Evolutionary conservation across 2,797 vertebrate species (phyloP).

Genomic region (Pangasius djambal): DNA sequence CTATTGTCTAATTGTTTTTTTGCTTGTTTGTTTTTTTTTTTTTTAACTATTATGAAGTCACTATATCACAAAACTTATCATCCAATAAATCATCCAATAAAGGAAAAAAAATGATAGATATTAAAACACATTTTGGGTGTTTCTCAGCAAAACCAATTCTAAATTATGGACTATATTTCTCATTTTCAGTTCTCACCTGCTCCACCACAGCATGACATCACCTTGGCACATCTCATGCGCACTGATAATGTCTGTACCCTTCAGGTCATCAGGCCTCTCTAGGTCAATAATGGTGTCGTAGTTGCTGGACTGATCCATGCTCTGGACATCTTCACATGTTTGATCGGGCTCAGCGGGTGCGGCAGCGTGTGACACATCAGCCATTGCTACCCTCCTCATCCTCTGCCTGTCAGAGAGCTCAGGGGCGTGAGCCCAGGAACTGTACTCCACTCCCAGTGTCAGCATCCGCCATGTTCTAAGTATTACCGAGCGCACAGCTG

Average conservation of each 20-base stretch:
- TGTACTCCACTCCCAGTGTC: conserved; percentile 71
- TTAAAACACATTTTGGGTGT: background rate
- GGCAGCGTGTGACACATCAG: background rate
- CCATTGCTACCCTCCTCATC: background rate
- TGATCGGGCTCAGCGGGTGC: background rate
- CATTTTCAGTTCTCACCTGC: conserved; percentile 63
- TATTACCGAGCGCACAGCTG: conserved; percentile 71
- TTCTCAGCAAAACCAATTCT: background rate
- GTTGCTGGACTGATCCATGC: background rate
- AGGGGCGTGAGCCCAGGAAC: conserved; percentile 67
- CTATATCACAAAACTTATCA: background rate
- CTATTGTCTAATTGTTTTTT: background rate
- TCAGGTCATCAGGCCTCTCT: conserved; percentile 34
- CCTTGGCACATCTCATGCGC: conserved; percentile 65
- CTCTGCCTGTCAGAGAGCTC: conserved; percentile 40
- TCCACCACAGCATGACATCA: conserved; percentile 38
- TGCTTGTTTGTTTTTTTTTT: background rate
- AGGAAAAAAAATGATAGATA: background rate
- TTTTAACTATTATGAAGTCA: background rate
- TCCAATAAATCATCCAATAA: background rate
- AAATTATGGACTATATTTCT: background rate
- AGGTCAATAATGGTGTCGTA: conserved; percentile 60
- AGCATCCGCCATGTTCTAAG: conserved; percentile 77
- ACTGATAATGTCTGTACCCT: conserved; percentile 55
- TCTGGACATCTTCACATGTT: conserved; percentile 31